Percentiles rank a stretch among this genome's conserved stretches.
phyloP scores from a whole-genome alignment of 1,140 invertebrate genomes.

The Heliconius melpomene region DNA sequence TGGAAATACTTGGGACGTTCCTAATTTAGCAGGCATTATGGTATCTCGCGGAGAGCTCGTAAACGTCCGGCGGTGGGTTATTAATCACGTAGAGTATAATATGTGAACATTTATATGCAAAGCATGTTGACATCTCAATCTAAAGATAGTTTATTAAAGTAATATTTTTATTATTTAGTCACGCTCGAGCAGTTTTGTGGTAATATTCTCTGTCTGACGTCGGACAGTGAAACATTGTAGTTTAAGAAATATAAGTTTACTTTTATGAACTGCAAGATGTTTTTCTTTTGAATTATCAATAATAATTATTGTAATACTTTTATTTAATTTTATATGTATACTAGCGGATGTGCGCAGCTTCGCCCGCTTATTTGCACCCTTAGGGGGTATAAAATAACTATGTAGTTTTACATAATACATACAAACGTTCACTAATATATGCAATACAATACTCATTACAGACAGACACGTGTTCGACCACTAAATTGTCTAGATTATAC shows the following conservation, averaged over 20 bases:
- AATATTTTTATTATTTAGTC: conserved; percentile 4
- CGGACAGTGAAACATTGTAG: too few relatives aligned
- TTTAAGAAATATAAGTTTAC: too few relatives aligned
- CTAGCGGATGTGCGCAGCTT: too few relatives aligned
- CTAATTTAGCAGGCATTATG: conserved; percentile 43
- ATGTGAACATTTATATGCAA: conserved; percentile 68
- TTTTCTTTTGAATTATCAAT: too few relatives aligned
- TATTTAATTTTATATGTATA: too few relatives aligned
- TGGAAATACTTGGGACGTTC: conserved; percentile 45
- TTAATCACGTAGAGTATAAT: conserved; percentile 58
- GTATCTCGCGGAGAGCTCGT: conserved; percentile 53
- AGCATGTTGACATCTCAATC: conserved; percentile 70
- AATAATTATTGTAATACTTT: too few relatives aligned
- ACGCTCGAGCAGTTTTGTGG: not conserved
- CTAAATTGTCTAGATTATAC: conserved; percentile 9
- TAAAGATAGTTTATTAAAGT: conserved; percentile 35
- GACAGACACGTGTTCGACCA: not conserved
- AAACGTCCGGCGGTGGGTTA: conserved; percentile 53
- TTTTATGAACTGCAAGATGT: too few relatives aligned
- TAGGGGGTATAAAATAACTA: not conserved
- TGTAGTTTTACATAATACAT: not conserved
- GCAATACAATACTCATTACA: not conserved
- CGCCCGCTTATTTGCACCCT: too few relatives aligned
- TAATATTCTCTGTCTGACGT: too few relatives aligned
- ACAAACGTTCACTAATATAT: not conserved